Evolutionary conservation across 2,797 vertebrate species (phyloP).

Genomic region (Labroides dimidiatus): DNA sequence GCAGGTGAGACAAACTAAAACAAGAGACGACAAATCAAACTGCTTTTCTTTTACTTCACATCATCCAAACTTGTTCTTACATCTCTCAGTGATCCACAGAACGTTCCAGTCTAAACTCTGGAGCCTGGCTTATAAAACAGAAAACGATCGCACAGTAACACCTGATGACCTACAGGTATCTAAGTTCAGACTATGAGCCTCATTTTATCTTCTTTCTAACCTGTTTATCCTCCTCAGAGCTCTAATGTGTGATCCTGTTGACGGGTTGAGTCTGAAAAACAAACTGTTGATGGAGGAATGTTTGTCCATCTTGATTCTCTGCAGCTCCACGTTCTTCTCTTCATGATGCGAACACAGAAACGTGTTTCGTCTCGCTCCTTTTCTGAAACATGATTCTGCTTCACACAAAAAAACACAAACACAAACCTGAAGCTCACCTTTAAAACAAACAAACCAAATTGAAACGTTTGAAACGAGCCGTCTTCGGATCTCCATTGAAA

Average conservation of each 20-base stretch:
- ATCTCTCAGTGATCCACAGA: not conserved
- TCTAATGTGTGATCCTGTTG: too few species aligned
- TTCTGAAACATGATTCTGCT: not conserved
- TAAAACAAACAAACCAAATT: not conserved
- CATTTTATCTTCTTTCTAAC: too few species aligned
- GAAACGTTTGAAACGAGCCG: too few species aligned
- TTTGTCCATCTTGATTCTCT: not conserved
- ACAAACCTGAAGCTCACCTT: not conserved
- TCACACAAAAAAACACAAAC: too few species aligned
- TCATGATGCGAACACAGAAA: not conserved
- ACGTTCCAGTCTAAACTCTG: not conserved
- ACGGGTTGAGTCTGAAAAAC: too few species aligned
- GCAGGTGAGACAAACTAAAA: not conserved
- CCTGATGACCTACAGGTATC: too few species aligned
- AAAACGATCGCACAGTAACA: too few species aligned
- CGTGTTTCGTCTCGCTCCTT: too few species aligned
- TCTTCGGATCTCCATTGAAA: too few species aligned
- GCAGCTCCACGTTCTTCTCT: not conserved
- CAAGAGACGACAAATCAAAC: not conserved
- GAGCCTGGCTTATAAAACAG: too few species aligned
- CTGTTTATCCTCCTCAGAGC: too few species aligned
- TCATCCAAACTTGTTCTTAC: conserved; percentile 12
- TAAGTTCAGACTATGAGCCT: too few species aligned
- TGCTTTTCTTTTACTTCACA: conserved; percentile 10
- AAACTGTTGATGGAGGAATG: not conserved